Evolutionary conservation across 2,113 vertebrate species (phyloP).

Genomic region (Anguilla japonica): DNA sequence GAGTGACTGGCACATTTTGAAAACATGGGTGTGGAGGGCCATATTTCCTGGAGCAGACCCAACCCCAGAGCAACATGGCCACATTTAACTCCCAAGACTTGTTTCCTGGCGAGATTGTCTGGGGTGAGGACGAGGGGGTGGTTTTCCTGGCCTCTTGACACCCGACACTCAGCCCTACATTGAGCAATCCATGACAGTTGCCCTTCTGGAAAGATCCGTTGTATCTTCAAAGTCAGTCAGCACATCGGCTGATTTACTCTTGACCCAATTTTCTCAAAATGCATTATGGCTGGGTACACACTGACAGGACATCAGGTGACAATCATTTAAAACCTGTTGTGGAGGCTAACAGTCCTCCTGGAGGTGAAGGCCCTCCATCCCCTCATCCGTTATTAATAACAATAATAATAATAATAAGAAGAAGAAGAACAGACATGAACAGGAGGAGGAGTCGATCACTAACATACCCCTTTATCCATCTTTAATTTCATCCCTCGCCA

Average conservation of each 20-base stretch:
- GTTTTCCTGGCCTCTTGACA: slow-evolving; percentile 38
- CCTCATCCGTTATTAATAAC: neutral
- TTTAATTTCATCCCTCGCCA: too few species aligned
- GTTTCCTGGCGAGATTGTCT: slow-evolving; percentile 8
- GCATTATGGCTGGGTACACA: slow-evolving; percentile 31
- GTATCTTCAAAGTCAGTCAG: slow-evolving; percentile 62
- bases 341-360: neutral
- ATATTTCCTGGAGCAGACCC: slow-evolving; percentile 3
- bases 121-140: neutral
- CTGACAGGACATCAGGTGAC: slow-evolving; percentile 50
- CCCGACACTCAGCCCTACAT: slow-evolving; percentile 31
- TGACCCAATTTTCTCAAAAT: slow-evolving; percentile 29
- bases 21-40: neutral
- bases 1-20: neutral
- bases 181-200: slow-evolving; percentile 39
- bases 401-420: neutral
- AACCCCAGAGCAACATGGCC: neutral
- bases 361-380: too few species aligned
- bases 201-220: slow-evolving; percentile 71
- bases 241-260: slow-evolving; percentile 8
- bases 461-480: too few species aligned
- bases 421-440: too few species aligned
- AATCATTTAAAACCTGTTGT: slow-evolving; percentile 44
- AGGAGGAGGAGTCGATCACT: too few species aligned
- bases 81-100: neutral